Evolutionary conservation across 2,797 vertebrate species (phyloP), one percentile per base, ranked within the genome.

Genomic region (Lithobates pipiens): DNA sequence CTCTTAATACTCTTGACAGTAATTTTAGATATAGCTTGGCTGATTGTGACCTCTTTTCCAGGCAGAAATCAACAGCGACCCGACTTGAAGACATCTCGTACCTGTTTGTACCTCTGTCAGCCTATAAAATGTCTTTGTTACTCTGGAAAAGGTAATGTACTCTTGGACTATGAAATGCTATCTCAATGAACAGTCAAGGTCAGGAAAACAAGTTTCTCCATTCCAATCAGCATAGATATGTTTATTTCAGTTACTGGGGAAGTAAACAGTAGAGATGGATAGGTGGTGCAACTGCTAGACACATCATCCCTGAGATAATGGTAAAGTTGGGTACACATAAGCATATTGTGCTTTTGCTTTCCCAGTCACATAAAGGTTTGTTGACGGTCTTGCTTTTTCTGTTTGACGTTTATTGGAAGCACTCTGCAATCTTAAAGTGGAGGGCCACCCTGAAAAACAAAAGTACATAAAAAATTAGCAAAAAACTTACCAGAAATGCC

Each of bases 111-210:
- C 16, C 2, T 54, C 18, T 65, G 7, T 65, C 57, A 63, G 57
- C 23, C 16, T 46, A 63, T 63, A 21, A 65, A 65, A 23, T 23
- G 57, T 63, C 7, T 18, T 0, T 25, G 21, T 65, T 25, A 25
- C 10, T 65, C 61, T 25, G 13, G 70, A 42, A 16, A 46, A 27
- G 25, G 39, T 2, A 46, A 68, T 18, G 65, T 15, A 63, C 11
- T 32, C 42, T 69, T 79, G 77, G 27, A 69, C 63, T 68, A 16
- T 79, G 61, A 39, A 76, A 79, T 29, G 11, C 3, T 10, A 67
- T 15, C n/a, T 34, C 29, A 63, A 3, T 29, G 34, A 36, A 78
- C 36, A 18, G 42, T 21, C 61, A 79, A 79, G 63, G 63, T 79
- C 39, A 79, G 13, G 18, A n/a, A 27, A 75, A 75, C 73, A 27